Evolutionary conservation across 92 coral and sea anemone genomes (phyloP), one percentile per base, ranked within the genome.

Genomic region (Paramuricea clavata): DNA sequence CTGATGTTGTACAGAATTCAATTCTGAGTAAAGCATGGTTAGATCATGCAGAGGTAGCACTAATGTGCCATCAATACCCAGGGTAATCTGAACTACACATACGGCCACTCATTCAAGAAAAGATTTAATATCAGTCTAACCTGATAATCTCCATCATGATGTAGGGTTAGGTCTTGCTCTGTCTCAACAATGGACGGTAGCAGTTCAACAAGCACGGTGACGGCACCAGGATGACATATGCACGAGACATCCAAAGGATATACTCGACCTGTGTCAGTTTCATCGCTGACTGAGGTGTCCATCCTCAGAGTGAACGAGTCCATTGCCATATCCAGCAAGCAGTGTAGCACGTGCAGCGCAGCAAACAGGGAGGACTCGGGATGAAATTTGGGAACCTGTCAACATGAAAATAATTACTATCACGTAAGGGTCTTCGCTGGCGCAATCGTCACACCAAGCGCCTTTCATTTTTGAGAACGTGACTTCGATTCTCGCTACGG

Each of bases 251-350:
- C 93, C 91, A 75, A 91, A 81, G 71, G 86, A 35, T 43, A 78
- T 50, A 81, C 89, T 27, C 54, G 67, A 17, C 33, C 87, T 68
- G 19, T 34, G 62, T 28, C 86, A 59, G 64, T 79, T 8, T 85
- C 69, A 67, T 78, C 52, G 42, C 52, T 10, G 31, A 22, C 25
- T 25, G 82, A 28, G 11, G 76, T 60, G 43, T 88, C 90, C 54
- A 80, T 60, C 81, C 81, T 86, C 22, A 93, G 76, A 25, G 97
- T 90, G 85, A 95, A 95, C 23, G 98, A 95, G 67, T 95, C 98
- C 56, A 97, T 94, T 0, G 97, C 95, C 98, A 95, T 95, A 87
- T 95, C 98, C 76, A 94, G 93, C 44, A 95, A 83, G 81, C 92
- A 91, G 80, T 95, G 94, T 10, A 95, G 78, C 94, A 95, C 93